Base-by-base conservation (phyloP, 2,888 invertebrate species). In the Schizaphis graminum region DNA sequence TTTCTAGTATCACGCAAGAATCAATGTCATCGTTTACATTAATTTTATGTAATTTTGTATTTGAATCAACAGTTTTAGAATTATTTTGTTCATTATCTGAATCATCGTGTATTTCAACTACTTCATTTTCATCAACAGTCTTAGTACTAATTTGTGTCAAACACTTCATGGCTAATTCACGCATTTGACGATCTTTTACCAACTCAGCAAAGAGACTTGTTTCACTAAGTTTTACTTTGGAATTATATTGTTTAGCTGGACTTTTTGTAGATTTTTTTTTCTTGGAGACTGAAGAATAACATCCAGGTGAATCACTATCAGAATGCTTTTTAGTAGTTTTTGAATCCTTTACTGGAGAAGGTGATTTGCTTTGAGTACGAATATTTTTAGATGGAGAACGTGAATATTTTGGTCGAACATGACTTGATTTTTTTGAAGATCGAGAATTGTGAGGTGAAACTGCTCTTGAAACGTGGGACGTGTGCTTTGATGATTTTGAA, bases 201-300 rank as follows among this genome's bases (percentile, higher is more conserved):
- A 98, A 96, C 96, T 98, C 98, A 0, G 98, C 98, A 96, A 98
- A 98, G 26, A 98, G 96, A 95, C 98, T 98, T 21, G 98, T 98
- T 95, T 98, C 98, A 93, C 97, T 98, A 95, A 98, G 98, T 96
- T 98, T 98, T 95, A 98, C 97, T 95, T 95, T 94, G 95, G 96
- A 97, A 97, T 95, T 97, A 35, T 95, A 95, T 91, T 95, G 92
- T 56, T 56, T 89, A 56, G 35, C 21, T 16, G 87, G 89, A 85
- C 53, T 94, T 89, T 84, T 67, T 0, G n/a, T 92, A 24, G 67
- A 21, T 67, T 91, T 93, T 35, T 86, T 84, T 85, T 86, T 91
- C 85, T 93, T 94, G 24, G 95, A 94, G 57, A 86, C 90, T 26
- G 94, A 94, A 57, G 92, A 86, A 56, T 91, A 86, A 67, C 86